Conservation (phyloP, 1,140 invertebrate species). For the Heliconius nattereri region DNA sequence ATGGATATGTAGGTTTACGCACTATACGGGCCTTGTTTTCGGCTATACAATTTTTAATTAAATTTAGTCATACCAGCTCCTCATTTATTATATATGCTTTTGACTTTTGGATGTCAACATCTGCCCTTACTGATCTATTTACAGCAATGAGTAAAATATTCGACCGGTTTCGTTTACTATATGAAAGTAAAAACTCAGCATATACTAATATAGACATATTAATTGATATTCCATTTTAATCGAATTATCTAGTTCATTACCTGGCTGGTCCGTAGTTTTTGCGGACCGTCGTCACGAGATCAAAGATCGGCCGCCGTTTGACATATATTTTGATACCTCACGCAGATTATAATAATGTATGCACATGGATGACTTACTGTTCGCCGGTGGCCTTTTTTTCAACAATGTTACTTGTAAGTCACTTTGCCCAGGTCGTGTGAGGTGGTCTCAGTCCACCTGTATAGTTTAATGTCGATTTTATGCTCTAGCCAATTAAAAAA, state of each 20-base stretch:
- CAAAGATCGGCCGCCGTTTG: conserved; percentile 67
- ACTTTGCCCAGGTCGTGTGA: conserved; percentile 68
- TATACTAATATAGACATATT: conserved; percentile 15
- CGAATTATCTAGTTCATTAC: conserved; percentile 44
- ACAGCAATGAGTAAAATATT: background rate
- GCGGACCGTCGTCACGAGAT: conserved; percentile 41
- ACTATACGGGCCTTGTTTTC: background rate
- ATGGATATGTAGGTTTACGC: conserved; percentile 25
- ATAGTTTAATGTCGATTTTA: conserved; percentile 65
- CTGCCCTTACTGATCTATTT: conserved; percentile 10
- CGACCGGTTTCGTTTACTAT: conserved; percentile 17
- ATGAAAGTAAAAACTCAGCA: conserved; percentile 17
- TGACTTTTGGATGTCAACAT: conserved; percentile 20
- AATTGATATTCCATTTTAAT: conserved; percentile 35
- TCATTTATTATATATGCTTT: conserved; percentile 34
- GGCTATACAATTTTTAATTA: too few relatives aligned
- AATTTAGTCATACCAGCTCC: background rate
- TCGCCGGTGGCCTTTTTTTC: conserved; percentile 72
- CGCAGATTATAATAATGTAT: conserved; percentile 71
- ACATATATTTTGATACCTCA: conserved; percentile 75
- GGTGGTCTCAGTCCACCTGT: conserved; percentile 64
- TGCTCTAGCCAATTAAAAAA: conserved; percentile 40
- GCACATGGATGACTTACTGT: conserved; percentile 73
- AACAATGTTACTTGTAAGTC: conserved; percentile 77
- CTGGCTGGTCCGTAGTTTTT: conserved; percentile 31